Base-by-base conservation (phyloP, 2,113 vertebrate genomes). In the Pyxicephalus adspersus region DNA sequence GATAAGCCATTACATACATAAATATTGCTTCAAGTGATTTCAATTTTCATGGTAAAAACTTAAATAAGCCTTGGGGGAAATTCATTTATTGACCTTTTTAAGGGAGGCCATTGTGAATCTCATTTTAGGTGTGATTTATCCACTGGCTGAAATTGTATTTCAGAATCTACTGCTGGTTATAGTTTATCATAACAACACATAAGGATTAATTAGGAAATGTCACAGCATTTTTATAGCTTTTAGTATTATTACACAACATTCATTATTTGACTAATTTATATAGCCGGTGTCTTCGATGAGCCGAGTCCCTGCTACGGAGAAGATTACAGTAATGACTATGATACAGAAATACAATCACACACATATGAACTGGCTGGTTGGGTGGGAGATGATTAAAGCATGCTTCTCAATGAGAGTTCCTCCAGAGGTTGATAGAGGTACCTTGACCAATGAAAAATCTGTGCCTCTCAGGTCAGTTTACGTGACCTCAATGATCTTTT, bases 41-140 rank as follows among this genome's bases (percentile, higher is more conserved):
- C 64, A 68, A 55, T 25, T 60, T 64, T 68, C 75, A 64, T 29
- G 64, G n/a, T 52, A 77, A 77, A 76, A 22, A 54, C 45, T 52
- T 34, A 25, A 78, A 66, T 25, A 78, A 54, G 51, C 50, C 76
- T 31, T 57, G 29, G 52, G 50, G 63, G 61, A 78, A 78, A 78
- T 66, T 54, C 50, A 65, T 66, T 78, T 66, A 67, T 55, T 78
- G 76, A 78, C 64, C 76, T 78, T 78, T 67, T 78, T 29, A 11
- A 51, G 66, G 57, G 50, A 67, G 58, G 54, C 60, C 31, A 54
- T 55, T 65, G 60, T 26, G 52, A 65, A 65, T 54, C 19, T 25
- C n/a, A 65, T 65, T 77, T 64, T 22, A 65, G 28, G 20, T 54
- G 26, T 31, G 50, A 77, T 64, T 64, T 77, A 77, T 54, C 52